A percentile compares a stretch with the other conserved stretches of the same genome.
These are phyloP conservation scores for Drosophila aldrichi DNA, from an alignment of 2,888 invertebrate species.

Conservation along the genomic window DNA sequence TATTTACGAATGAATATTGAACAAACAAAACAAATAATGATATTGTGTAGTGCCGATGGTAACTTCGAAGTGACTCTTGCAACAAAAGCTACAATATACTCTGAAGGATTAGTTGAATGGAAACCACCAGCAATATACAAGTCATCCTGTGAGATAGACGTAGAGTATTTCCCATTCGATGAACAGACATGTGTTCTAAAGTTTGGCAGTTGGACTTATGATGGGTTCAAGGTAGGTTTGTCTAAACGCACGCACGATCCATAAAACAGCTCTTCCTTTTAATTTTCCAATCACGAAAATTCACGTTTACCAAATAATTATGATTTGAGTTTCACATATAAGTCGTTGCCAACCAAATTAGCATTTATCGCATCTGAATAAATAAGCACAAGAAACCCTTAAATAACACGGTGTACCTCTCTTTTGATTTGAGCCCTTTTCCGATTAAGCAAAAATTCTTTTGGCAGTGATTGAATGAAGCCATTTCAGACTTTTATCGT, in stretches of 20 bases:
- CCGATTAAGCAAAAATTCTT: conserved; percentile 13
- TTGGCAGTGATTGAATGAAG: conserved; percentile 11
- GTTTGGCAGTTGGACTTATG: conserved; percentile 99
- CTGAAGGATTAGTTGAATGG: conserved; percentile 97
- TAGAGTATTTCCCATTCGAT: conserved; percentile 98
- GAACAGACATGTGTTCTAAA: conserved; percentile 98
- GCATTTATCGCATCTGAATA: conserved; percentile 43
- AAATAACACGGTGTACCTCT: conserved; percentile 44
- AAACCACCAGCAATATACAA: conserved; percentile 99
- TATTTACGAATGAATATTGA: conserved; percentile 59
- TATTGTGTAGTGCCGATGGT: conserved; percentile 93
- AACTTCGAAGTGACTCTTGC: conserved; percentile 98
- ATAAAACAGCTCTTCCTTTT: conserved; percentile 20
- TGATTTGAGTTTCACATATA: conserved; percentile 34
- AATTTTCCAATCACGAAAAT: conserved; percentile 30
- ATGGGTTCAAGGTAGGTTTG: conserved; percentile 96
- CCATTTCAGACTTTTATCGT: conserved; percentile 1
- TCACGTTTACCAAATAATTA: conserved; percentile 32
- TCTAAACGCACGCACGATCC: conserved; percentile 54
- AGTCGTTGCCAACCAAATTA: conserved; percentile 30
- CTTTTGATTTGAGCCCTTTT: conserved; percentile 22
- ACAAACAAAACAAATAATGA: conserved; percentile 58
- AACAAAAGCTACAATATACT: conserved; percentile 96
- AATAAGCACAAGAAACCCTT: conserved; percentile 44
- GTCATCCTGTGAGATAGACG: conserved; percentile 98